Conservation (phyloP, 2,888 invertebrate species). For the Stegana nigrithorax region DNA sequence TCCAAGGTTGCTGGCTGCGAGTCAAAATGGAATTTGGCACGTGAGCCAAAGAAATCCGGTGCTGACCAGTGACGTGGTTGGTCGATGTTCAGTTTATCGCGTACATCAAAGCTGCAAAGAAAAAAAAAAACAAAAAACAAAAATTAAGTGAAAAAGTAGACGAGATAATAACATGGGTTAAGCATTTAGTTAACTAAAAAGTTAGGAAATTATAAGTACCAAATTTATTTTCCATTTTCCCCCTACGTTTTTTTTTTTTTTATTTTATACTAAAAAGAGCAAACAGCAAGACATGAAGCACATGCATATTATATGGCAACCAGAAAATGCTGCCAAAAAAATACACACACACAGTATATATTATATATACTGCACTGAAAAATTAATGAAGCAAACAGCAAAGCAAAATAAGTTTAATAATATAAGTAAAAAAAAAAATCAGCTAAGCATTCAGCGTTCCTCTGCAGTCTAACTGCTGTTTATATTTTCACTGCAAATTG, state of each 20-base stretch:
- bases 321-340: constrained; percentile 11
- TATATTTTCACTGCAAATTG: too few relatives aligned
- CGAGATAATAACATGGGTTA: too few relatives aligned
- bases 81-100: constrained; percentile 83
- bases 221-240: background rate
- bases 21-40: constrained; percentile 85
- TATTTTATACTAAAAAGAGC: background rate
- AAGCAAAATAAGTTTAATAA: too few relatives aligned
- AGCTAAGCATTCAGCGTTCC: too few relatives aligned
- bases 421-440: too few relatives aligned
- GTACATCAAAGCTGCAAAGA: constrained; percentile 81
- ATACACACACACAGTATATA: too few relatives aligned
- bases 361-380: too few relatives aligned
- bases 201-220: background rate
- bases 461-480: too few relatives aligned
- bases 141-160: background rate
- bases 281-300: too few relatives aligned
- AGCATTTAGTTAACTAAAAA: too few relatives aligned
- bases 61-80: constrained; percentile 85
- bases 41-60: constrained; percentile 85
- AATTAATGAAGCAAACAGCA: too few relatives aligned
- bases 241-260: constrained; percentile 16
- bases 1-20: constrained; percentile 85
- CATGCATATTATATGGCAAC: too few relatives aligned
- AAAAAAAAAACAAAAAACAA: background rate